phyloP scores from a whole-genome alignment of 2,113 vertebrate species.

The Brachyistius frenatus region DNA sequence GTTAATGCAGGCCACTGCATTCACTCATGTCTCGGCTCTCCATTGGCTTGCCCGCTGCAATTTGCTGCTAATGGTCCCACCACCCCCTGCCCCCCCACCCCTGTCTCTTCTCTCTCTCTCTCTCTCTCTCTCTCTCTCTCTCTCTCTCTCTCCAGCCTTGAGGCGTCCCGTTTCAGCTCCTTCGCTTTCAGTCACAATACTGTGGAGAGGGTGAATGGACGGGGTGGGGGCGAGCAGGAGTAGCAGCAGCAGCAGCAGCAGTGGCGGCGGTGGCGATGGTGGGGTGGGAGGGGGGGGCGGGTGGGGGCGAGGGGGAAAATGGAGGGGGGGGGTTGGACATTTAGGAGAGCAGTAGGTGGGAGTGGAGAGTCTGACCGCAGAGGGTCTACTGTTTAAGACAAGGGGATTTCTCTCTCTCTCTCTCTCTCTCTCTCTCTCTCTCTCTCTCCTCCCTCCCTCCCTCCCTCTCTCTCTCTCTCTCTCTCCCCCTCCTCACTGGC shows the following conservation, averaged over 20 bases:
- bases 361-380: constrained; percentile 86
- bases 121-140: constrained; percentile 10
- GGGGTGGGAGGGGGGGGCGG: no score
- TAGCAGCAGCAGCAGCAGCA: no score
- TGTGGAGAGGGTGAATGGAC: constrained; percentile 75
- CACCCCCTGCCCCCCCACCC: constrained; percentile 28
- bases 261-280: no score
- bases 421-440: constrained; percentile 33
- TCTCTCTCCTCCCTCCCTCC: constrained; percentile 32
- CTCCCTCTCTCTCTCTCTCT: constrained; percentile 31
- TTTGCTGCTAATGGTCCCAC: constrained; percentile 79
- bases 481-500: constrained; percentile 67
- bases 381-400: constrained; percentile 86
- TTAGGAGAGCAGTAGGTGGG: constrained; percentile 82
- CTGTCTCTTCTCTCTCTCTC: constrained; percentile 55
- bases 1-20: constrained; percentile 78
- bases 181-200: constrained; percentile 83
- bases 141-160: constrained; percentile 65
- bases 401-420: constrained; percentile 79
- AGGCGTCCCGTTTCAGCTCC: constrained; percentile 86
- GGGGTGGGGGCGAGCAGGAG: constrained; percentile 34
- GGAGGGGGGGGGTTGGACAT: constrained; percentile 57
- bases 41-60: constrained; percentile 77
- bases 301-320: background rate
- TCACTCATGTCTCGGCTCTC: constrained; percentile 74